Evolutionary conservation across 2,888 invertebrate genomes (phyloP).

Genomic region (Acanthococcus lagerstroemiae): DNA sequence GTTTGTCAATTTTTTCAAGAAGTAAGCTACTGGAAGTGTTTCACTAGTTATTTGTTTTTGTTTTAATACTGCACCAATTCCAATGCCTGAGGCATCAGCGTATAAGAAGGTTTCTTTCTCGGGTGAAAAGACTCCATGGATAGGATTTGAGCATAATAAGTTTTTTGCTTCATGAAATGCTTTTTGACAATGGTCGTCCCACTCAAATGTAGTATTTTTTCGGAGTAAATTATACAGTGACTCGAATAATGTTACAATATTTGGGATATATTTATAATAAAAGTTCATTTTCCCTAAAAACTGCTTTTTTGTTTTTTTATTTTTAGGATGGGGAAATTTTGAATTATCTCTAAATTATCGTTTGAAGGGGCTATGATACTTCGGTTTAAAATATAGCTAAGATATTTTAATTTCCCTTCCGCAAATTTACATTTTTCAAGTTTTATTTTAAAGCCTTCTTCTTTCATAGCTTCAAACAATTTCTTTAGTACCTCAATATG

Average conservation of each 20-base stretch:
- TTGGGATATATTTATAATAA: constrained; percentile 27
- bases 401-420: constrained; percentile 1
- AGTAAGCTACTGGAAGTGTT: no score
- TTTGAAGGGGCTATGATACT: constrained; percentile 16
- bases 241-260: no score
- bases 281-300: constrained; percentile 31
- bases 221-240: constrained; percentile 27
- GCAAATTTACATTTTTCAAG: no score
- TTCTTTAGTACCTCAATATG: constrained; percentile 33
- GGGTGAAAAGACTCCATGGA: no score
- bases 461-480: constrained; percentile 34
- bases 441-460: no score
- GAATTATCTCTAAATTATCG: no score
- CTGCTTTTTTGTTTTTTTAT: constrained; percentile 19
- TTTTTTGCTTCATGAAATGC: constrained; percentile 24
- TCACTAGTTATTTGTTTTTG: no score
- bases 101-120: no score
- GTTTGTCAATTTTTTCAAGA: no score
- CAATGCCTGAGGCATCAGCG: no score
- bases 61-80: no score
- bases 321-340: constrained; percentile 18
- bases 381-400: constrained; percentile 17
- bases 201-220: constrained; percentile 33
- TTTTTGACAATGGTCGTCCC: constrained; percentile 34
- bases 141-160: no score